These are phyloP conservation scores for Pseudorectes ferrugineus DNA, from an alignment of 2,113 vertebrate genomes.

Conservation along the genomic window DNA sequence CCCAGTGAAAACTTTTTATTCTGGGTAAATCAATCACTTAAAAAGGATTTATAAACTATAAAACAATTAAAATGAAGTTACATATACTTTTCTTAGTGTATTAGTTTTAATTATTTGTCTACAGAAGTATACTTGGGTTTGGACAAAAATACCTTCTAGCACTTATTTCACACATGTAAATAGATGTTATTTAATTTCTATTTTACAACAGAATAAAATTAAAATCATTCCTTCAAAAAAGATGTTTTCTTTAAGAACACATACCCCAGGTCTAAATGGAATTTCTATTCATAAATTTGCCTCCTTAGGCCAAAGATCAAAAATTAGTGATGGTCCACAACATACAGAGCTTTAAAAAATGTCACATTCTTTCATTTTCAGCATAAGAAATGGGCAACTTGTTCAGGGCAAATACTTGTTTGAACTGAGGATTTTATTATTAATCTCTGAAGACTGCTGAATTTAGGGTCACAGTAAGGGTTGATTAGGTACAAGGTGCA, in stretches of 20 bases:
- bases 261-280: neutral
- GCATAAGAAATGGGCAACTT: constrained; percentile 92
- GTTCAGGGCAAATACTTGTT: constrained; percentile 99
- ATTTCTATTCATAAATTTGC: constrained; percentile 71
- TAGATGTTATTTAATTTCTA: neutral
- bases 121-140: neutral
- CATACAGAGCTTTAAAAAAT: constrained; percentile 82
- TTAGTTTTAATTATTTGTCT: neutral
- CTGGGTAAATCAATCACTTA: neutral
- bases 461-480: constrained; percentile 97
- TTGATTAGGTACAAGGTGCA: constrained; percentile 99
- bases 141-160: neutral
- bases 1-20: neutral
- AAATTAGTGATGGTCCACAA: constrained; percentile 89
- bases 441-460: constrained; percentile 97
- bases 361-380: constrained; percentile 98
- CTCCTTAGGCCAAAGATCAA: constrained; percentile 87
- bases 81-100: neutral
- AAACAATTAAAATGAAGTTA: neutral
- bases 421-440: constrained; percentile 99
- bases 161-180: neutral
- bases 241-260: neutral
- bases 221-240: neutral
- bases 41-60: neutral
- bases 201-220: constrained; percentile 11